These are phyloP conservation scores for Ellobium chinense DNA, from an alignment of 2,888 invertebrate species.

Conservation along the genomic window DNA sequence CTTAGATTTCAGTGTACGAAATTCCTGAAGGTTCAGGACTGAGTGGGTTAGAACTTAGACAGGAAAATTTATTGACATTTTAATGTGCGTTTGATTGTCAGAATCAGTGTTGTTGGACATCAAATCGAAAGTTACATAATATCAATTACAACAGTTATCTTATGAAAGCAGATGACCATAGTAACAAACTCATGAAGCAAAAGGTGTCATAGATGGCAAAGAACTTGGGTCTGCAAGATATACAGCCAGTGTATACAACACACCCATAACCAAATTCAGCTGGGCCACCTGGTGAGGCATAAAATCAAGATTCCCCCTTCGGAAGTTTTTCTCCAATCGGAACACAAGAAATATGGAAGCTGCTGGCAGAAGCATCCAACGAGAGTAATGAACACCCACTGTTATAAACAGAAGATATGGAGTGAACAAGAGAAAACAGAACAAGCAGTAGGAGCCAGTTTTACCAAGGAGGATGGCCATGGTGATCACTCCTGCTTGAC, in stretches of 20 bases:
- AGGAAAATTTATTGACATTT: too few species aligned
- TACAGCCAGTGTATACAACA: slow-evolving; percentile 89
- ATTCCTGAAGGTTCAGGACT: too few species aligned
- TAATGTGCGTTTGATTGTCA: too few species aligned
- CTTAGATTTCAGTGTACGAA: too few species aligned
- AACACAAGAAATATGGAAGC: slow-evolving; percentile 93
- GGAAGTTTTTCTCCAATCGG: slow-evolving; percentile 92
- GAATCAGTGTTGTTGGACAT: too few species aligned
- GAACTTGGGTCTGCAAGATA: slow-evolving; percentile 50
- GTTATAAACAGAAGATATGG: slow-evolving; percentile 91
- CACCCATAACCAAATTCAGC: slow-evolving; percentile 93
- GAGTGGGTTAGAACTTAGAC: too few species aligned
- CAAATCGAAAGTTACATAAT: too few species aligned
- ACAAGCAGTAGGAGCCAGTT: slow-evolving; percentile 93
- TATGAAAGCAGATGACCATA: too few species aligned
- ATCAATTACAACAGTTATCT: too few species aligned
- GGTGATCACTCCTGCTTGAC: slow-evolving; percentile 94
- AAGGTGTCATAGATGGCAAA: slow-evolving; percentile 50
- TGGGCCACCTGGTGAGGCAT: slow-evolving; percentile 94
- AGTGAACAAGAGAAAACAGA: slow-evolving; percentile 92
- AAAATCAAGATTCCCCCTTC: slow-evolving; percentile 88
- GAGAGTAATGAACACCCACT: slow-evolving; percentile 89
- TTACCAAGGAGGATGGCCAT: slow-evolving; percentile 95
- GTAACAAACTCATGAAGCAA: neutral
- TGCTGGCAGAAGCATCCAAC: slow-evolving; percentile 93